Evolutionary conservation across 2,888 invertebrate species (phyloP).

Genomic region (Dasysyrphus tricinctus): DNA sequence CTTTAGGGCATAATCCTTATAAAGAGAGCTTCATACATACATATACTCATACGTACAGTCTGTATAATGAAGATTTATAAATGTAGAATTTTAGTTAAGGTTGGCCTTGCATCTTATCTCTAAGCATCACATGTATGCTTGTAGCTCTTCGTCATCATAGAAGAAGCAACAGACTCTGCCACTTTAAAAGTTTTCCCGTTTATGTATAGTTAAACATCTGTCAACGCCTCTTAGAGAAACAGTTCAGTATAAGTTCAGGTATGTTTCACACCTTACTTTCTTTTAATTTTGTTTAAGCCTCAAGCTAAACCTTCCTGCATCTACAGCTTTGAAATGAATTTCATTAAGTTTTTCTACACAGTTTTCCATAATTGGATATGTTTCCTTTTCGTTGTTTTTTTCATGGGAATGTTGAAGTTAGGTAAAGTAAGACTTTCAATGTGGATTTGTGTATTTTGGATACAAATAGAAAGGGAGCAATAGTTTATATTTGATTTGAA

Average conservation of each 20-base stretch:
- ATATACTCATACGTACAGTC: too few relatives aligned
- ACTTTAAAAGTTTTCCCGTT: conserved; percentile 31
- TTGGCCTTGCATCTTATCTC: conserved; percentile 19
- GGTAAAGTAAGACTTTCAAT: not conserved
- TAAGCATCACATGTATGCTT: conserved; percentile 22
- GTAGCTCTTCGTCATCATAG: not conserved
- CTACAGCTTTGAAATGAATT: not conserved
- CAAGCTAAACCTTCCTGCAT: not conserved
- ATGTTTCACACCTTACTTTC: conserved; percentile 9
- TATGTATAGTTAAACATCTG: conserved; percentile 28
- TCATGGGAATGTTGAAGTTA: not conserved
- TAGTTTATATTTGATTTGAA: not conserved
- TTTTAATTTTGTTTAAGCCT: conserved; percentile 19
- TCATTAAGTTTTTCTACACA: not conserved
- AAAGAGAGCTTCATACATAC: not conserved
- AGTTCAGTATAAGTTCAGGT: conserved; percentile 4
- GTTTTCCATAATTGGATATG: conserved; percentile 3
- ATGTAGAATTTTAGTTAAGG: conserved; percentile 4
- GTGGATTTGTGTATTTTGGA: not conserved
- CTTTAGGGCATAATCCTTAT: conserved; percentile 6
- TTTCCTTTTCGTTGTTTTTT: not conserved
- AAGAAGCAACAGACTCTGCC: conserved; percentile 18
- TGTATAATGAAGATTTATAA: not conserved
- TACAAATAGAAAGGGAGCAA: not conserved
- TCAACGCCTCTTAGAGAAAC: conserved; percentile 9